Evolutionary conservation across 2,797 vertebrate genomes (phyloP), one percentile per base, ranked within the genome.

Genomic region (Platalea minor): DNA sequence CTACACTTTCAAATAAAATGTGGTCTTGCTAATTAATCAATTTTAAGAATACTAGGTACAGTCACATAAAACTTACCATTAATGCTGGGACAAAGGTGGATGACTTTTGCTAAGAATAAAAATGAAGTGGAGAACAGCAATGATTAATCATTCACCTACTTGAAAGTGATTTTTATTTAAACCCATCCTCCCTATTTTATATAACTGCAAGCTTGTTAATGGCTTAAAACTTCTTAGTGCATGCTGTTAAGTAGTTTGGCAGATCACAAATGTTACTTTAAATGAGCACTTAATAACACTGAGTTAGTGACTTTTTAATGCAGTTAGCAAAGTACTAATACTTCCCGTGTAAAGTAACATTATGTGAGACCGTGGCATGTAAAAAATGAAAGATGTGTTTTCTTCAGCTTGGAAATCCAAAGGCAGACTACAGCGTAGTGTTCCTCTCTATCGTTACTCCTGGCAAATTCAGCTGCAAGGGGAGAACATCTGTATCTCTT

Each of bases 21-120:
- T 81, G 92, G 88, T 88, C 88, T 87, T 94, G 41, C 48, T 95
- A 95, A 96, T 96, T 97, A 95, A 95, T 93, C 81, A 93, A 79
- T 82, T 90, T 94, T 74, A 89, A 84, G 93, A 89, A 84, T 94
- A 92, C 75, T 63, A 88, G 5, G 41, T 90, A 85, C 61, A 88
- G 84, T 91, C 80, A 65, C 76, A 84, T 91, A 85, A 87, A 96
- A 82, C 17, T 95, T 65, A 15, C 60, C 67, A 48, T 92, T 95
- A 94, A 69, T 85, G 37, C 63, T 81, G 56, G 81, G 84, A 53
- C 82, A 94, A 93, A 95, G 74, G 74, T 80, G 96, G 95, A 91
- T 73, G 94, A 80, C 89, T 95, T 89, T 73, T 60, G 63, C 64
- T 91, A 78, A 89, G 90, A 95, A 79, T 82, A 83, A 45, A 89